Conservation (phyloP, 2,888 invertebrate genomes). For the Synanthedon andrenaeformis region DNA sequence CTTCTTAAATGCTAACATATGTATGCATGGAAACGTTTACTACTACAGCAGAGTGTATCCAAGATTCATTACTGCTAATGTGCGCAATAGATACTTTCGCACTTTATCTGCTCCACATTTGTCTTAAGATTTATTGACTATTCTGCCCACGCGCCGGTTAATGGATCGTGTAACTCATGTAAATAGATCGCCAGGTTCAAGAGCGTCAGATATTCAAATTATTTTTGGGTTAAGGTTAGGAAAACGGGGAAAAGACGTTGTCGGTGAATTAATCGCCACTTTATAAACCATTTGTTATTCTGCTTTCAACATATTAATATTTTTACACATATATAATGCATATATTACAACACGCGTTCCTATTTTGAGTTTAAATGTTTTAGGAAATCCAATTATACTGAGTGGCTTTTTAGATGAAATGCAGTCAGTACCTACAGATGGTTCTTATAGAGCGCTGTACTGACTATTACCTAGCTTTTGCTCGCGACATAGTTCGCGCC, state of each 20-base stretch:
- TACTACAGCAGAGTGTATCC: slow-evolving; percentile 15
- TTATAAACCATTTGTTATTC: too few relatives aligned
- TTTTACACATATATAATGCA: too few relatives aligned
- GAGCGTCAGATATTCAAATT: slow-evolving; percentile 10
- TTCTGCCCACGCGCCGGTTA: slow-evolving; percentile 23
- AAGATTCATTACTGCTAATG: slow-evolving; percentile 8
- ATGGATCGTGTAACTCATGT: slow-evolving; percentile 21
- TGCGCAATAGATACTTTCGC: slow-evolving; percentile 15
- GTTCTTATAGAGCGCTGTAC: too few relatives aligned
- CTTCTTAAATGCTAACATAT: too few relatives aligned
- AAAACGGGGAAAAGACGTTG: neutral
- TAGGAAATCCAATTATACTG: too few relatives aligned
- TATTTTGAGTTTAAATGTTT: too few relatives aligned
- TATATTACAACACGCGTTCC: too few relatives aligned
- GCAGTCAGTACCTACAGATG: too few relatives aligned
- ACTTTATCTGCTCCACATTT: slow-evolving; percentile 19
- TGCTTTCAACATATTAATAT: too few relatives aligned
- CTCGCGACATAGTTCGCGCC: too few relatives aligned
- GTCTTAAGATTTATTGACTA: slow-evolving; percentile 31
- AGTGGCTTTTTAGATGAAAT: too few relatives aligned
- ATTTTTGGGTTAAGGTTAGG: neutral
- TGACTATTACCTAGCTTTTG: too few relatives aligned
- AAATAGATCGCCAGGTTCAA: slow-evolving; percentile 29
- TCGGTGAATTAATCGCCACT: neutral
- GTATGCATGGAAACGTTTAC: slow-evolving; percentile 1